These are phyloP conservation scores for Copsychus sechellarum DNA, from an alignment of 2,113 vertebrate genomes.

Conservation along the genomic window DNA sequence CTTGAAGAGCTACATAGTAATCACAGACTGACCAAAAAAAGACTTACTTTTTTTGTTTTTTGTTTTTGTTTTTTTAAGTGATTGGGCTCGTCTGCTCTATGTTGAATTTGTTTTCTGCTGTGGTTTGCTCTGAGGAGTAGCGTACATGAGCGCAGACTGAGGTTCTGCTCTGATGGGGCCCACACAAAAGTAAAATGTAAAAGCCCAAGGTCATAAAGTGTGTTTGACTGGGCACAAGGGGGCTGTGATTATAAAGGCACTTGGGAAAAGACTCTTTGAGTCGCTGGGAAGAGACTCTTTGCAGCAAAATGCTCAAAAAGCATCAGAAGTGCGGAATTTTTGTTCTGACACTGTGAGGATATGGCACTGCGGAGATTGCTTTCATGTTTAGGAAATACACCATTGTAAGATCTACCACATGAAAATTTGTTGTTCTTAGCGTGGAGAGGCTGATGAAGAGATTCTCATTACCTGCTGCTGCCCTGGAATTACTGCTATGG, in stretches of 20 bases:
- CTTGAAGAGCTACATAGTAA: slow-evolving; percentile 10
- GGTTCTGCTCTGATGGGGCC: background rate
- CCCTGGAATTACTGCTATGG: background rate
- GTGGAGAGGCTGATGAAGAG: background rate
- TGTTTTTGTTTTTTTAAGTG: background rate
- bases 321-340: background rate
- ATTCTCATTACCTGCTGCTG: fast-evolving
- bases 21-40: slow-evolving; percentile 13
- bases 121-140: slow-evolving; percentile 18
- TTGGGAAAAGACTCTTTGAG: background rate
- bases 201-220: background rate
- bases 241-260: background rate
- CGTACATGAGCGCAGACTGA: background rate
- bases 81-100: background rate
- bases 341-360: background rate
- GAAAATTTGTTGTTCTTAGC: background rate
- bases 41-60: background rate
- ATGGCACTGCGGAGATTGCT: background rate
- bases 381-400: background rate
- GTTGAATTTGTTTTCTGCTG: slow-evolving; percentile 10
- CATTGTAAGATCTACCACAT: background rate
- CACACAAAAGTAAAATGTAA: background rate
- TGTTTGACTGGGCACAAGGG: background rate
- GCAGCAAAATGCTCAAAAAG: background rate
- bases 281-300: background rate